Evolutionary conservation across 2,888 invertebrate species (phyloP), one percentile per base, ranked within the genome.

Genomic region (Acrobeloides nanus): DNA sequence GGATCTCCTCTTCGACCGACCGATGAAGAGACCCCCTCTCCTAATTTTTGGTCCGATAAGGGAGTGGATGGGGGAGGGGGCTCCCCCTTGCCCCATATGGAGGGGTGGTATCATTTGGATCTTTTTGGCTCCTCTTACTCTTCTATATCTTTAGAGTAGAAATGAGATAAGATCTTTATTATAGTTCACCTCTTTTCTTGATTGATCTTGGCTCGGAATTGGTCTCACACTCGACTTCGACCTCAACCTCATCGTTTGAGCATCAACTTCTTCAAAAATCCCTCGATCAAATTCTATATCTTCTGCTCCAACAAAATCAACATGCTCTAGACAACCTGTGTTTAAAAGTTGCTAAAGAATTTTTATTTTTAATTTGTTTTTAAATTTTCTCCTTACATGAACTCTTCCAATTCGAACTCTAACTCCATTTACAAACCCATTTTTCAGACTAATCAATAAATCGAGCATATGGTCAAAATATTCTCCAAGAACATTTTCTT

Each of bases 291-390:
- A 67, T 15, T 66, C 59, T n/a, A 68, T 48, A 34, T 82, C 81
- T 66, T 83, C 82, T 1, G 54, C 50, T 35, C 51, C 50, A 38
- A 84, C 81, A 73, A 95, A 97, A 78, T 97, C 97, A 75, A 97
- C 80, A 79, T 97, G 95, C 76, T 97, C 97, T 82, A 90, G 87
- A 73, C 95, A 97, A 4, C 93, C 90, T 64, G 93, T 90, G n/a
- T 92, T 88, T 57, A 95, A 86, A 45, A 97, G 81, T 78, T 95
- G 95, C 81, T 97, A 88, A 44, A 64, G 29, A 26, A 6, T 23
- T 12, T 25, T 15, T 12, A n/a, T 12, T 12, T 7, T n/a, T 23
- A n/a, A 32, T 27, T 38, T 3, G 21, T 47, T 25, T 48, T 2
- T 8, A 17, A n/a, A n/a, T 37, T 26, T 45, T 45, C 17, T 6